These are phyloP conservation scores for Macroglossus sobrinus DNA, from an alignment of 2,113 vertebrate species.

Conservation along the genomic window DNA sequence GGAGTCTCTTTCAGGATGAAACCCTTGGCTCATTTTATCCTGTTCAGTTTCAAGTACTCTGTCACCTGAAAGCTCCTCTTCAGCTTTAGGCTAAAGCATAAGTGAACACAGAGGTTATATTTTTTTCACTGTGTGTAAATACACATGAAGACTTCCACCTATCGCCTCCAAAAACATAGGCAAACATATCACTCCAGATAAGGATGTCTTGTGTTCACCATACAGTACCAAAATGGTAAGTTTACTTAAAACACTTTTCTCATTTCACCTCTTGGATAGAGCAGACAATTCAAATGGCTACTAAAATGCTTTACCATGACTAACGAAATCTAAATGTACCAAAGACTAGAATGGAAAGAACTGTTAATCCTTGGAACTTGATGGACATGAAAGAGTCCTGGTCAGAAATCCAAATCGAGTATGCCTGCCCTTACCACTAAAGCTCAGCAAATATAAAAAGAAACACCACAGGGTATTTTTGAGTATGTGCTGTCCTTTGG, in stretches of 20 bases:
- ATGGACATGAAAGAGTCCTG: background rate
- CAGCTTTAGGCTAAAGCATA: constrained; percentile 82
- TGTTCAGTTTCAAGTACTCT: constrained; percentile 82
- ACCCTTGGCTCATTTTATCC: constrained; percentile 81
- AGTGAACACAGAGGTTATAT: background rate
- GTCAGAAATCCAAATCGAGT: constrained; percentile 32
- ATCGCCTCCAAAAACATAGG: background rate
- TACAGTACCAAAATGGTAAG: background rate
- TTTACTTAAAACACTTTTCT: background rate
- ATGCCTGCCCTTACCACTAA: background rate
- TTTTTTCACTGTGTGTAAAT: background rate
- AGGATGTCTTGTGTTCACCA: background rate
- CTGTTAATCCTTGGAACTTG: background rate
- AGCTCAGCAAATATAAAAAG: background rate
- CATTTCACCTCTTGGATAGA: background rate
- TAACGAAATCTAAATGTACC: background rate
- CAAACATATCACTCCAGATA: background rate
- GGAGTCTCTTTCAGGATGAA: constrained; percentile 78
- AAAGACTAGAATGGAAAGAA: constrained; percentile 22
- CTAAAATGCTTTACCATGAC: background rate
- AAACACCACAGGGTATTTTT: background rate
- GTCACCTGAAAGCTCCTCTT: constrained; percentile 83
- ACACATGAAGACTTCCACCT: background rate
- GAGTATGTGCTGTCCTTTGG: background rate
- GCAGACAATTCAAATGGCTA: background rate